phyloP scores from a whole-genome alignment of 2,888 invertebrate genomes.

The Apamea monoglypha region DNA sequence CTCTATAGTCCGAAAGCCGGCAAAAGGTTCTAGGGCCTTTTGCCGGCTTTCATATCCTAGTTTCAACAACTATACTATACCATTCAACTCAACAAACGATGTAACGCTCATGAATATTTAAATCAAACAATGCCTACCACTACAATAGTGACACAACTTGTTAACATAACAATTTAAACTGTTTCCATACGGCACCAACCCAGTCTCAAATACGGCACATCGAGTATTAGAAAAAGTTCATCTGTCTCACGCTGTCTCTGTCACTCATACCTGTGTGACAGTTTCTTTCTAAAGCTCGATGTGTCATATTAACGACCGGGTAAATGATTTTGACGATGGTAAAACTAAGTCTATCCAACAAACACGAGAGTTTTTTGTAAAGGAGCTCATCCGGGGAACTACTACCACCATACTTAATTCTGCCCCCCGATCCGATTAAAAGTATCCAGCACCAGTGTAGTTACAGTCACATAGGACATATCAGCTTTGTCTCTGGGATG shows the following conservation, averaged over 20 bases:
- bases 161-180: constrained; percentile 27
- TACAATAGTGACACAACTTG: constrained; percentile 13
- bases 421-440: too few species aligned
- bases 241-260: not conserved
- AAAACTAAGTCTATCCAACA: not conserved
- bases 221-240: not conserved
- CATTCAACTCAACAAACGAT: not conserved
- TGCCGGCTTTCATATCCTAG: not conserved
- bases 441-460: too few species aligned
- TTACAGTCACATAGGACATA: too few species aligned
- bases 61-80: not conserved
- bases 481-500: too few species aligned
- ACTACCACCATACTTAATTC: not conserved
- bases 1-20: not conserved
- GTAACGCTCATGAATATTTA: constrained; percentile 18
- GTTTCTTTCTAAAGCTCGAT: not conserved
- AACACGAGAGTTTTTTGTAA: not conserved
- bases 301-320: not conserved
- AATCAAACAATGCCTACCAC: not conserved
- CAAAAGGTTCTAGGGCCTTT: not conserved
- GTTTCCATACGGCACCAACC: not conserved
- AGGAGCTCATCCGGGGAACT: not conserved
- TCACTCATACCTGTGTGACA: not conserved
- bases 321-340: not conserved
- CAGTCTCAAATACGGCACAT: not conserved